Percentiles rank a stretch among this genome's conserved stretches.
These are phyloP conservation scores for Motacilla alba DNA, from an alignment of 2,113 vertebrate genomes.

Conservation along the genomic window DNA sequence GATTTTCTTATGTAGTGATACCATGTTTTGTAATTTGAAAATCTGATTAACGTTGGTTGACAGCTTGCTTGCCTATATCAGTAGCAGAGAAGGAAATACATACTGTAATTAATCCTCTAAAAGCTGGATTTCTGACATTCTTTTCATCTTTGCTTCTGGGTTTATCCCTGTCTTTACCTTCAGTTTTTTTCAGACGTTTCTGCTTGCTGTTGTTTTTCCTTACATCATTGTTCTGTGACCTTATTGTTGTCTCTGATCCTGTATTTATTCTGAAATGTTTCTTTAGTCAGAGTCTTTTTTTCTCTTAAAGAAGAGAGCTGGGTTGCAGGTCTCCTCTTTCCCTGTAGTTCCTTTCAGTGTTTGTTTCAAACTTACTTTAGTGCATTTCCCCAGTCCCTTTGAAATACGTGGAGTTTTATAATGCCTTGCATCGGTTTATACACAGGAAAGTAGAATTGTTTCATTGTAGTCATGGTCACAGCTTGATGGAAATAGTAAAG, in stretches of 20 bases:
- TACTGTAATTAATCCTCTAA: background rate
- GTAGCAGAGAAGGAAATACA: background rate
- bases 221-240: background rate
- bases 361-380: background rate
- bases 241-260: background rate
- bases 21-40: background rate
- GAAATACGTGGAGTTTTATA: background rate
- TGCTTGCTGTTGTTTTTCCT: background rate
- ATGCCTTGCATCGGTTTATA: background rate
- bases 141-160: background rate
- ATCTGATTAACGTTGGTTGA: background rate
- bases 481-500: background rate
- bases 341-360: background rate
- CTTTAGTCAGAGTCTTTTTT: background rate
- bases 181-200: background rate
- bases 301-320: background rate
- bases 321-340: background rate
- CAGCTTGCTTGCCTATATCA: background rate
- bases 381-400: background rate
- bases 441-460: background rate
- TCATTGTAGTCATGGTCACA: background rate
- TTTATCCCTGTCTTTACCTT: background rate
- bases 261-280: background rate
- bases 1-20: background rate
- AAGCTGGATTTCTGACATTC: background rate